Base-by-base conservation (phyloP, 2,113 vertebrate species). In the Lepisosteus osseus region DNA sequence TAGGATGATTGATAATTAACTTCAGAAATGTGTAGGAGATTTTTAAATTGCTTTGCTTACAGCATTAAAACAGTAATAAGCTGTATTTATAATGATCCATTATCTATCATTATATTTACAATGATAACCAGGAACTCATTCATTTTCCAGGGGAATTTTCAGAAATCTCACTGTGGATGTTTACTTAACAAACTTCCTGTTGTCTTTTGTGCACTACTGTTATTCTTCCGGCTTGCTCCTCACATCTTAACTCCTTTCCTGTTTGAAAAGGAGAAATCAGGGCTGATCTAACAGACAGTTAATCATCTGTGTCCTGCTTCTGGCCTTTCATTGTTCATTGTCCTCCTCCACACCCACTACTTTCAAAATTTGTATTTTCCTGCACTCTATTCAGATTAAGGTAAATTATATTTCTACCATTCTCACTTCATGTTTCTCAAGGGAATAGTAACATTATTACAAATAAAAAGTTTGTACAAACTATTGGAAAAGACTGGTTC, bases 231-330 rank as follows among this genome's bases (percentile, higher is more conserved):
- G 43, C 29, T 3, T 78, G 68, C 88, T 85, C 80, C 76, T 82
- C 13, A n/a, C 72, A 79, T 78, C 57, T 73, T 81, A 77, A 79
- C 41, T 74, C 5, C 65, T 83, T 85, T 85, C 71, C 77, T 84
- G 63, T 75, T 63, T 65, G 78, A 83, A 87, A 89, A 82, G 82
- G 86, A 51, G 6, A 54, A 74, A 59, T 8, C 3, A 47, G 67
- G 77, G 51, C 42, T 80, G 67, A 67, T 71, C 68, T 70, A 80
- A 74, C 82, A 76, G 81, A 74, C 4, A 7, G 11, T 67, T 80
- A 77, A 61, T 86, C 78, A 88, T 81, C 81, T 79, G 75, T 3
- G 15, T 83, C 82, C 74, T 86, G 76, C 81, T 90, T 89, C 81
- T 79, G 77, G 70, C 61, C 65, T 82, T 78, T 70, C 73, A 86